Percentiles rank a stretch among this genome's conserved stretches.
Evolutionary conservation across 1,140 invertebrate genomes (phyloP).

Genomic region (Metopolophium dirhodum): DNA sequence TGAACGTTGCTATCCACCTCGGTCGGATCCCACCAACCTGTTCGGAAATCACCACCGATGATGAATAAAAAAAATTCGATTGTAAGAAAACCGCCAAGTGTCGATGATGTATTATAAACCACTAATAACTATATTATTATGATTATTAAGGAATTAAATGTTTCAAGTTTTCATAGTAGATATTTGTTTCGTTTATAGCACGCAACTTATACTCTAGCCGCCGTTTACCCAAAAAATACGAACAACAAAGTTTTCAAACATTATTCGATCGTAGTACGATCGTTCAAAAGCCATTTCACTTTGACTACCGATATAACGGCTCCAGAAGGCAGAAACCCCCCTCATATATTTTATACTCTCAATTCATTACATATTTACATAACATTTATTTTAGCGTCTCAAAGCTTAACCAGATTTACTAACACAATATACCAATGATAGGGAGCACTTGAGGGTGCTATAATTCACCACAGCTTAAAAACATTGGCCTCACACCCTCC

Average conservation of each 20-base stretch:
- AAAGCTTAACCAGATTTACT: not conserved
- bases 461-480: not conserved
- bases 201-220: not conserved
- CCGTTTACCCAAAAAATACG: not conserved
- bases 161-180: not conserved
- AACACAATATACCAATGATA: not conserved
- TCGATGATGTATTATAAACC: not conserved
- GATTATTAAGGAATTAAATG: not conserved
- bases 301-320: too few species aligned
- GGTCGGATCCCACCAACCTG: constrained; percentile 71
- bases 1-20: constrained; percentile 71
- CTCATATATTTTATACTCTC: not conserved
- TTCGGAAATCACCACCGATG: not conserved
- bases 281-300: too few species aligned
- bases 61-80: not conserved
- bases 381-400: not conserved
- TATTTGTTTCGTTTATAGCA: not conserved
- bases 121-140: not conserved
- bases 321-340: too few species aligned
- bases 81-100: not conserved
- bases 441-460: too few species aligned
- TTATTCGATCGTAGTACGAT: too few species aligned
- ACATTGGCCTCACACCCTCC: not conserved
- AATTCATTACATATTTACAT: not conserved
- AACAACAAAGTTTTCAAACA: too few species aligned